phyloP scores from a whole-genome alignment of 2,797 vertebrate species.

The Eurystomus glaucurus region DNA sequence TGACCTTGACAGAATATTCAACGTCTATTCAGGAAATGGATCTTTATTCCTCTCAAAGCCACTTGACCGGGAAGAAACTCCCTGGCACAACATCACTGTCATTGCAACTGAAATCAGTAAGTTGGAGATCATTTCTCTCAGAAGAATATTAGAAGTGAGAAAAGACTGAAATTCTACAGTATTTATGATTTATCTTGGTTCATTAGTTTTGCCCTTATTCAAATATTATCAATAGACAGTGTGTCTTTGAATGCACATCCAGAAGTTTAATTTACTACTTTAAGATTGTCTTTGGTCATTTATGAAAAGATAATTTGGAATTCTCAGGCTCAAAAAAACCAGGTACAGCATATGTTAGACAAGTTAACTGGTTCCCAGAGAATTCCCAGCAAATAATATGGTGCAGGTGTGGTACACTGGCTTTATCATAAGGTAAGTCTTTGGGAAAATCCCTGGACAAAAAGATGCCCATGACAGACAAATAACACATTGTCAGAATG shows the following conservation, averaged over 20 bases:
- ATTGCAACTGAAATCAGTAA: slow-evolving; percentile 96
- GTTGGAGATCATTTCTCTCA: slow-evolving; percentile 35
- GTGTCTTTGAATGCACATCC: not conserved
- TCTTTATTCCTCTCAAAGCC: slow-evolving; percentile 93
- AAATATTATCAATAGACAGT: not conserved
- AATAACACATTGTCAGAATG: not conserved
- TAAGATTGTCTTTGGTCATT: not conserved
- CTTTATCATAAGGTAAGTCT: not conserved
- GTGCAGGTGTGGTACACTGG: not conserved
- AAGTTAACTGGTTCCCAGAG: not conserved
- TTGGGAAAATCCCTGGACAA: not conserved
- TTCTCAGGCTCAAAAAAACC: not conserved
- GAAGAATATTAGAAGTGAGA: not conserved
- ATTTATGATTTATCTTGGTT: not conserved
- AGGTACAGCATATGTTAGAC: accelerated
- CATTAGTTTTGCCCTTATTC: not conserved
- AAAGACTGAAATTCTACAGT: not conserved
- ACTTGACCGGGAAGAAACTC: slow-evolving; percentile 93
- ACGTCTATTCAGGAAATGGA: slow-evolving; percentile 93
- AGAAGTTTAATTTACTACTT: not conserved
- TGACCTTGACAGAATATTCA: slow-evolving; percentile 93
- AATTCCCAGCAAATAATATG: not conserved
- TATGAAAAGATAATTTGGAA: not conserved
- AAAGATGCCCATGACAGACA: accelerated
- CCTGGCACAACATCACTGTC: slow-evolving; percentile 97